Evolutionary conservation across 1,140 invertebrate species (phyloP).

Genomic region (Ephestia elutella): DNA sequence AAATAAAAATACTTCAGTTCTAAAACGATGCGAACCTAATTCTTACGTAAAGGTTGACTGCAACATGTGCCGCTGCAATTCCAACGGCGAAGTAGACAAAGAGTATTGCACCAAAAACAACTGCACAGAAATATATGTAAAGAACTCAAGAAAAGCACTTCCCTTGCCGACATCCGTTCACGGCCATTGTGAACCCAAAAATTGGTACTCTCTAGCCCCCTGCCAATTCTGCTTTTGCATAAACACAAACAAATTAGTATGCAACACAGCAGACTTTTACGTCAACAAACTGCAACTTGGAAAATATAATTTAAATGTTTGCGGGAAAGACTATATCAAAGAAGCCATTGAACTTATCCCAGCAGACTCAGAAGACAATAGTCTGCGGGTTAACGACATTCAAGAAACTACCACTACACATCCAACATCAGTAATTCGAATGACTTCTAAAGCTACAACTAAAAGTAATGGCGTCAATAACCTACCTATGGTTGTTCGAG

Average conservation of each 20-base stretch:
- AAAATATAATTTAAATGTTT: constrained; percentile 32
- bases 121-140: constrained; percentile 21
- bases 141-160: constrained; percentile 13
- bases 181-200: constrained; percentile 31
- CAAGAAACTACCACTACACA: neutral
- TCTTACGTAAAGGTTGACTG: constrained; percentile 37
- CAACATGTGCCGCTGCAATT: constrained; percentile 45
- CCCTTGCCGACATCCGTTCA: constrained; percentile 13
- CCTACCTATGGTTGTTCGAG: neutral
- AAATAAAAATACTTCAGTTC: neutral
- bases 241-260: constrained; percentile 41
- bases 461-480: neutral
- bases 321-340: constrained; percentile 33
- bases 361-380: neutral
- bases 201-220: constrained; percentile 43
- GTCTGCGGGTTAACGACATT: neutral
- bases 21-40: constrained; percentile 29
- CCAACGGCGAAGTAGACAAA: constrained; percentile 30
- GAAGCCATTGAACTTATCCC: constrained; percentile 29
- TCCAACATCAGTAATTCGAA: neutral
- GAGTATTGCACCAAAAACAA: constrained; percentile 41
- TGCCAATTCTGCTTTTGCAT: constrained; percentile 54
- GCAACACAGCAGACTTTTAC: constrained; percentile 28
- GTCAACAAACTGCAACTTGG: constrained; percentile 25
- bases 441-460: neutral